Evolutionary conservation across 2,888 invertebrate species (phyloP), one percentile per base, ranked within the genome.

Genomic region (Chalcosyrphus nemorum): DNA sequence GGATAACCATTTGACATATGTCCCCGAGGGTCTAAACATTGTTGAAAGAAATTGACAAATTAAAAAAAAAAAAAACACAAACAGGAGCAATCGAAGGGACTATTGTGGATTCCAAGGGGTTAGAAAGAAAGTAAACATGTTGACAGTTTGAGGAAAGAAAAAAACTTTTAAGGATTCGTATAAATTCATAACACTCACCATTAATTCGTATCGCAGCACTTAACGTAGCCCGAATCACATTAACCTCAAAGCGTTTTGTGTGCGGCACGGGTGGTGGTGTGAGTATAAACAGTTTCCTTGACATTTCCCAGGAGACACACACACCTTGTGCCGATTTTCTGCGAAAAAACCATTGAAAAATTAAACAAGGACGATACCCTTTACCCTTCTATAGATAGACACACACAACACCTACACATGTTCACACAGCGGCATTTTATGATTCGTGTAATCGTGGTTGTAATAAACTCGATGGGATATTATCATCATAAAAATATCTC

Each of bases 401-500:
- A 24, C 24, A 2, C 4, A 24, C 24, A 2, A 24, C 6, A 32
- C 24, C 6, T 11, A 35, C 4, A 38, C 19, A n/a, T n/a, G 38
- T 27, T n/a, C 41, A 15, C 11, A 38, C 4, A 38, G 7, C 2
- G 2, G 5, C 15, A 52, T 41, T 66, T 41, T 54, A 66, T 66
- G 54, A 66, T 17, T 66, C 66, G 19, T 66, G 66, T 66, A 66
- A 66, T 66, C 54, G 54, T 54, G 43, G 66, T 54, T 19, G 52
- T 29, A 27, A 54, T 54, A 66, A 66, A 66, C 52, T 41, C 27
- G 41, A 66, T 68, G 29, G 13, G 65, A 65, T 50, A 50, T 65
- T 35, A 50, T 38, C 19, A 21, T 50, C 21, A 50, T 65, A 50
- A 65, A 65, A 38, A 50, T 35, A 19, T n/a, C n/a, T n/a, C n/a